Evolutionary conservation across 1,140 invertebrate genomes (phyloP).

Genomic region (Drosophila kanapiae): DNA sequence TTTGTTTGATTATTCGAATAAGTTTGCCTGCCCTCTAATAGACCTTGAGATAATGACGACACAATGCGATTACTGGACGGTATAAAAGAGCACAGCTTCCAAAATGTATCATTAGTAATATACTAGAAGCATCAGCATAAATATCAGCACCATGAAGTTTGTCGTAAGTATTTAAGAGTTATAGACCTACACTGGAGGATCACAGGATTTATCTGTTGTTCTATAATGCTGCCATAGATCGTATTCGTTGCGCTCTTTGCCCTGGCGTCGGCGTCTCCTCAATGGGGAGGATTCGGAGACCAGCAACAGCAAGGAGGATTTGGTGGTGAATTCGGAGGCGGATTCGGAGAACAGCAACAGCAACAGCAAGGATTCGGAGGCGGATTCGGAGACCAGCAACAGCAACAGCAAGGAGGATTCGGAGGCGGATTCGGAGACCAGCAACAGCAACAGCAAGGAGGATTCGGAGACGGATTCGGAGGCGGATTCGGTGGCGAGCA

Average conservation of each 20-base stretch:
- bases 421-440: slow-evolving; percentile 9
- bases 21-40: slow-evolving; percentile 5
- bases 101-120: neutral
- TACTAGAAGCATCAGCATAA: slow-evolving; percentile 1
- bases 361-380: slow-evolving; percentile 23
- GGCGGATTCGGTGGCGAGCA: slow-evolving; percentile 11
- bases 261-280: slow-evolving; percentile 20
- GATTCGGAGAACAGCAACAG: slow-evolving; percentile 6
- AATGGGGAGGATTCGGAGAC: slow-evolving; percentile 6
- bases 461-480: slow-evolving; percentile 5
- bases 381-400: neutral
- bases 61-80: slow-evolving; percentile 7
- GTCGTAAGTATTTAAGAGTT: slow-evolving; percentile 10
- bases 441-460: slow-evolving; percentile 22
- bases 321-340: too few relatives aligned
- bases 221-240: slow-evolving; percentile 3
- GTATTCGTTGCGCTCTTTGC: slow-evolving; percentile 29
- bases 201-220: neutral
- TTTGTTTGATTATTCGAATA: neutral
- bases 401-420: slow-evolving; percentile 22
- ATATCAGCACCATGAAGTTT: slow-evolving; percentile 30
- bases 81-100: slow-evolving; percentile 26
- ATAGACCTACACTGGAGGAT: neutral
- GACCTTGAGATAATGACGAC: slow-evolving; percentile 7
- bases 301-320: slow-evolving; percentile 16